Evolutionary conservation across 1,140 invertebrate genomes (phyloP), one percentile per base, ranked within the genome.

Genomic region (Camponotus pennsylvanicus): DNA sequence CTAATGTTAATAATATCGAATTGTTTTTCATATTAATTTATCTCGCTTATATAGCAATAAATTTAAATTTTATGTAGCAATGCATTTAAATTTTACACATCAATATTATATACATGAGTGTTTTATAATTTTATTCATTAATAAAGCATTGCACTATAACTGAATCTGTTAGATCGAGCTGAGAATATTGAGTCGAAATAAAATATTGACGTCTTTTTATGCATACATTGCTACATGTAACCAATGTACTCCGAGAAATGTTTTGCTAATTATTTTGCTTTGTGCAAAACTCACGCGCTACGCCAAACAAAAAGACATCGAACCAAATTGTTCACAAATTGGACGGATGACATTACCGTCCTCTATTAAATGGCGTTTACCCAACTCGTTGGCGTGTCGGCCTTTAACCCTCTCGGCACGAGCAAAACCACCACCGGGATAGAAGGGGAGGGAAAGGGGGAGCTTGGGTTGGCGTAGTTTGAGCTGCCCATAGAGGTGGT

Each of bases 361-460:
- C 89, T 90, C 91, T 87, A 93, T 93, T 93, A 93, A 93, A 90
- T 89, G 89, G 71, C 88, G 91, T 91, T 93, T 92, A 92, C 87
- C 85, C 85, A 87, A 90, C 88, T 91, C 87, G 86, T 92, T 91
- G 91, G 84, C 82, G 73, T 84, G 86, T 63, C 77, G 85, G 86
- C 88, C 88, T 91, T 90, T 89, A 87, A 91, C 83, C 91, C 86
- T 90, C 88, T 88, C 86, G 86, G 57, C 80, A 85, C 76, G 86
- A 80, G 90, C 63, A 91, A 92, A 93, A 93, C 93, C 92, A 77
- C 93, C 78, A 86, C 69, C 71, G 84, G 40, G 75, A 55, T 52
- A 3, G 15, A 5, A 1, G 15, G 3, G 13, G 49, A 5, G 49
- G 13, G 49, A 13, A 37, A 80, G 83, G 88, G 79, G 32, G n/a